phyloP scores from a whole-genome alignment of 92 coral and sea anemone genomes.

The Scolanthus callimorphus region DNA sequence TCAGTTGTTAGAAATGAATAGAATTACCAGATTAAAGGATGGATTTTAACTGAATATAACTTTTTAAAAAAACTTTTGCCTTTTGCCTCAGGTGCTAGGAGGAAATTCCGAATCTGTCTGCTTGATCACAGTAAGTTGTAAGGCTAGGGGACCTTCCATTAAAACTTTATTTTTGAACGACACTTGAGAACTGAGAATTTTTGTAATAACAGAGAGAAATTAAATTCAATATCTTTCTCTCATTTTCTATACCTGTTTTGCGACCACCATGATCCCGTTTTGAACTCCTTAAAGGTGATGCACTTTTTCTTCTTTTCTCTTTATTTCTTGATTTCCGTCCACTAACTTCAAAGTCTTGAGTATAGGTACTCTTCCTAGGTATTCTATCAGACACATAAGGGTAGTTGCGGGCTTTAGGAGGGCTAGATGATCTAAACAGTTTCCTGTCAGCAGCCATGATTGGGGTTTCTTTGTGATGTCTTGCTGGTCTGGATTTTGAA shows the following conservation, averaged over 20 bases:
- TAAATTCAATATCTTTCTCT: no score
- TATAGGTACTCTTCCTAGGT: slow-evolving; percentile 80
- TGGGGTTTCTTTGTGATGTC: slow-evolving; percentile 44
- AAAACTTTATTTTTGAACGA: no score
- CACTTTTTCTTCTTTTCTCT: slow-evolving; percentile 12
- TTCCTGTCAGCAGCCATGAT: slow-evolving; percentile 74
- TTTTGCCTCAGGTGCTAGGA: no score
- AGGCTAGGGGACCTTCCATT: no score
- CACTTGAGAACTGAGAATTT: no score
- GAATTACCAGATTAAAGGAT: no score
- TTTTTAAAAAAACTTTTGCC: no score
- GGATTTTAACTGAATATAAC: no score
- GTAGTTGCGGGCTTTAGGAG: slow-evolving; percentile 10
- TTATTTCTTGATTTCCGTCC: slow-evolving; percentile 21
- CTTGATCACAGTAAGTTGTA: no score
- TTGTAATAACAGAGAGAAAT: no score
- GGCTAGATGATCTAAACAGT: slow-evolving; percentile 27
- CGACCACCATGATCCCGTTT: slow-evolving; percentile 20
- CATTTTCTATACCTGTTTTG: slow-evolving; percentile 29
- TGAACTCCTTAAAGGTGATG: slow-evolving; percentile 18
- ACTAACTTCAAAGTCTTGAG: slow-evolving; percentile 46
- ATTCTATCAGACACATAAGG: slow-evolving; percentile 75
- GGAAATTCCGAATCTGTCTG: no score
- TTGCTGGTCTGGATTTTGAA: slow-evolving; percentile 5
- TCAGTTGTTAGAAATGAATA: no score